Evolutionary conservation across 2,113 vertebrate genomes (phyloP).

Genomic region (Echinops telfairi): DNA sequence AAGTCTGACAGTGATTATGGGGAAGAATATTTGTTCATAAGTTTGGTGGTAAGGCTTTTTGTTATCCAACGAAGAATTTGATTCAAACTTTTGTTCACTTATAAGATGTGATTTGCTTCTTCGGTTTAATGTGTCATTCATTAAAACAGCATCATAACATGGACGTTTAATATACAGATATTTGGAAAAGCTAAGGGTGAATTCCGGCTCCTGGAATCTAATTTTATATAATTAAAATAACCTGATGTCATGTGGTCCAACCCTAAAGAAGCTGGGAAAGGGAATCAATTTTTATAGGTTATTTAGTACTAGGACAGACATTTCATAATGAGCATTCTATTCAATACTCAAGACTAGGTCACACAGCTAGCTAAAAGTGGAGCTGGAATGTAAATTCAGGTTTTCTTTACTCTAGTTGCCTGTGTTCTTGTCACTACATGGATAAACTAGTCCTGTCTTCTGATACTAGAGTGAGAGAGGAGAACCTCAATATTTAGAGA

Average conservation of each 20-base stretch:
- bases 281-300: neutral
- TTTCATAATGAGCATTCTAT: neutral
- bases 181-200: neutral
- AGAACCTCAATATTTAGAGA: neutral
- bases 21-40: neutral
- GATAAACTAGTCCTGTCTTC: neutral
- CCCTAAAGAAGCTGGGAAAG: slow-evolving; percentile 32
- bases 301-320: neutral
- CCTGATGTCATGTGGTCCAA: neutral
- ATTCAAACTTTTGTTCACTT: slow-evolving; percentile 4
- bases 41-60: slow-evolving; percentile 14
- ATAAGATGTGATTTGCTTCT: slow-evolving; percentile 31
- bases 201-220: slow-evolving; percentile 30
- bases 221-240: slow-evolving; percentile 12
- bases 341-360: neutral
- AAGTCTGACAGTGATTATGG: slow-evolving; percentile 40
- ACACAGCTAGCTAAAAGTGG: neutral
- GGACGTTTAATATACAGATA: neutral
- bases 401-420: neutral
- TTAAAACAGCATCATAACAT: slow-evolving; percentile 11
- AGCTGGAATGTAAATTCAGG: neutral
- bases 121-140: slow-evolving; percentile 8
- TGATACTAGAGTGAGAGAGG: neutral
- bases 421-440: neutral
- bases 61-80: slow-evolving; percentile 25